These are phyloP conservation scores for Diprion similis DNA, from an alignment of 1,140 invertebrate genomes.

Conservation along the genomic window DNA sequence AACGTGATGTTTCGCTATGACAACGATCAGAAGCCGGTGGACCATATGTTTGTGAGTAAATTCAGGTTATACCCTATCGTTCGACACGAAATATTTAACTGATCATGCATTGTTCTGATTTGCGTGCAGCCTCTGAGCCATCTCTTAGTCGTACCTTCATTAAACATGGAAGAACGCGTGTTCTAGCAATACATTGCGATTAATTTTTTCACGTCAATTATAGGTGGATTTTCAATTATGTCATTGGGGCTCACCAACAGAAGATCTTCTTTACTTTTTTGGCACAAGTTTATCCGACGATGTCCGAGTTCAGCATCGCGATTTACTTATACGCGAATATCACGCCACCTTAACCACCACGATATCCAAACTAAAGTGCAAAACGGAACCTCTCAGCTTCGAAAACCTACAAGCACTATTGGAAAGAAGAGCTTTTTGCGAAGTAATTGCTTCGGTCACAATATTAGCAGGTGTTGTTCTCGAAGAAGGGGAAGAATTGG, in stretches of 20 bases:
- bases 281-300: slow-evolving; percentile 52
- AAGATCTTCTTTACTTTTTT: slow-evolving; percentile 64
- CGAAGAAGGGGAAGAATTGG: slow-evolving; percentile 35
- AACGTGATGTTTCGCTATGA: slow-evolving; percentile 72
- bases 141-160: too few species aligned
- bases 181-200: too few species aligned
- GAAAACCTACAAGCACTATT: slow-evolving; percentile 47
- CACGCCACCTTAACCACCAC: slow-evolving; percentile 40
- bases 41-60: slow-evolving; percentile 64
- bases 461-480: slow-evolving; percentile 44
- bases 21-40: slow-evolving; percentile 51
- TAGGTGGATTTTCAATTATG: slow-evolving; percentile 65
- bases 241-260: slow-evolving; percentile 56
- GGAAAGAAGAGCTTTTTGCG: slow-evolving; percentile 40
- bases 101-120: too few species aligned
- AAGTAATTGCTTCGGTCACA: slow-evolving; percentile 37
- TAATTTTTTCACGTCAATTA: slow-evolving; percentile 26
- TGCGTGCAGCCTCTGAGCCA: too few species aligned
- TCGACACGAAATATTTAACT: too few species aligned
- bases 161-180: too few species aligned
- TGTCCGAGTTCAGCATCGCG: slow-evolving; percentile 41
- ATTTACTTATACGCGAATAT: slow-evolving; percentile 57
- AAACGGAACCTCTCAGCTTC: slow-evolving; percentile 51
- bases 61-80: not conserved
- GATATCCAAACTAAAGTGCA: slow-evolving; percentile 51